Conservation (phyloP, 2,888 invertebrate species). For the Alviniconcha strummeri region DNA sequence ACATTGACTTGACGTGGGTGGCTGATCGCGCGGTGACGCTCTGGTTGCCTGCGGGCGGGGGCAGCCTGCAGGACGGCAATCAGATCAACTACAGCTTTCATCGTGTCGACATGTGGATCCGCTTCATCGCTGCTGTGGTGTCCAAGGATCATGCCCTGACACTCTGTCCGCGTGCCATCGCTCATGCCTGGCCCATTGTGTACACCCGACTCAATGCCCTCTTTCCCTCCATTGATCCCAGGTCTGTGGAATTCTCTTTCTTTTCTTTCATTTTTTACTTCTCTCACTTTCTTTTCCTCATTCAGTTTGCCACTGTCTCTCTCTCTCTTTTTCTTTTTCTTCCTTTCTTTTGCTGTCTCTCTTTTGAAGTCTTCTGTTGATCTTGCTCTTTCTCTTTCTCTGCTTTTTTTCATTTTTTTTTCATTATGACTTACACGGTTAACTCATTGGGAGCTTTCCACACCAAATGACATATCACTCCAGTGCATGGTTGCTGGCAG, state of each 20-base stretch:
- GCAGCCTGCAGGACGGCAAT: conserved; percentile 54
- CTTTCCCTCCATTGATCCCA: conserved; percentile 92
- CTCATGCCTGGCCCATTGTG: conserved; percentile 96
- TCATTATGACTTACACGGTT: too few relatives aligned
- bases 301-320: too few relatives aligned
- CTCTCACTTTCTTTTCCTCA: too few relatives aligned
- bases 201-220: conserved; percentile 92
- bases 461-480: too few relatives aligned
- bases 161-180: conserved; percentile 88
- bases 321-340: too few relatives aligned
- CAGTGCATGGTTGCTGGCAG: too few relatives aligned
- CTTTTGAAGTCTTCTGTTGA: too few relatives aligned
- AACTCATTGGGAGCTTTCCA: too few relatives aligned
- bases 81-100: conserved; percentile 59
- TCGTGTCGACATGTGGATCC: conserved; percentile 71
- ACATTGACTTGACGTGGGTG: conserved; percentile 93
- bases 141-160: conserved; percentile 88
- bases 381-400: too few relatives aligned
- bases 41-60: conserved; percentile 78
- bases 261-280: too few relatives aligned
- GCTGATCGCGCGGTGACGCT: conserved; percentile 90
- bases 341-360: too few relatives aligned
- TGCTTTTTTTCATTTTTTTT: too few relatives aligned
- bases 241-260: conserved; percentile 56
- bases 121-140: conserved; percentile 89